Evolutionary conservation across 2,888 invertebrate genomes (phyloP).

Genomic region (Acleris sparsana): DNA sequence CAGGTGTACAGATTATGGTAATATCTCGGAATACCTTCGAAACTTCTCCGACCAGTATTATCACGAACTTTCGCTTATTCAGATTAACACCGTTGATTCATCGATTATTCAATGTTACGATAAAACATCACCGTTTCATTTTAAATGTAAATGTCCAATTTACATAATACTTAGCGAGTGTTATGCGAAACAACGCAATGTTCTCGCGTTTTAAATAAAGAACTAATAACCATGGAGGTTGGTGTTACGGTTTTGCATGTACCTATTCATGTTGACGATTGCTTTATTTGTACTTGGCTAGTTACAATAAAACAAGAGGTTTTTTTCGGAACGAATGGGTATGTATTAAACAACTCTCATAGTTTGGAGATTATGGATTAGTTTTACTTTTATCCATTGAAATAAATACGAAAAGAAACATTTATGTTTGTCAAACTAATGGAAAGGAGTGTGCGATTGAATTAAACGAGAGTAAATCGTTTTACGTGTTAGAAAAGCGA

Average conservation of each 20-base stretch:
- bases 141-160: constrained; percentile 33
- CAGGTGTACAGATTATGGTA: constrained; percentile 36
- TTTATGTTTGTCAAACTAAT: constrained; percentile 12
- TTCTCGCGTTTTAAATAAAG: constrained; percentile 25
- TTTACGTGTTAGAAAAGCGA: constrained; percentile 8
- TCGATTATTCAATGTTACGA: constrained; percentile 37
- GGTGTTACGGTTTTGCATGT: constrained; percentile 10
- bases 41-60: constrained; percentile 37
- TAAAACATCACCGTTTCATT: constrained; percentile 34
- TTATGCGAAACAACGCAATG: constrained; percentile 26
- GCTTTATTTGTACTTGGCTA: background rate
- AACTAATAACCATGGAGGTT: constrained; percentile 18
- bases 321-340: no score
- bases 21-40: constrained; percentile 27
- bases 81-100: constrained; percentile 45
- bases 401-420: no score
- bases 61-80: constrained; percentile 56
- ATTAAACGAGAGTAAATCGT: constrained; percentile 23
- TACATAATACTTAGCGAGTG: constrained; percentile 30
- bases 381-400: no score
- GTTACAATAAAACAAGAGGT: background rate
- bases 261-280: no score
- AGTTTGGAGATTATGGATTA: no score
- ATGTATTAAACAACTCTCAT: no score
- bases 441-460: constrained; percentile 6